Conservation (phyloP, 2,113 vertebrate species). For the Paedocypris sp. region DNA sequence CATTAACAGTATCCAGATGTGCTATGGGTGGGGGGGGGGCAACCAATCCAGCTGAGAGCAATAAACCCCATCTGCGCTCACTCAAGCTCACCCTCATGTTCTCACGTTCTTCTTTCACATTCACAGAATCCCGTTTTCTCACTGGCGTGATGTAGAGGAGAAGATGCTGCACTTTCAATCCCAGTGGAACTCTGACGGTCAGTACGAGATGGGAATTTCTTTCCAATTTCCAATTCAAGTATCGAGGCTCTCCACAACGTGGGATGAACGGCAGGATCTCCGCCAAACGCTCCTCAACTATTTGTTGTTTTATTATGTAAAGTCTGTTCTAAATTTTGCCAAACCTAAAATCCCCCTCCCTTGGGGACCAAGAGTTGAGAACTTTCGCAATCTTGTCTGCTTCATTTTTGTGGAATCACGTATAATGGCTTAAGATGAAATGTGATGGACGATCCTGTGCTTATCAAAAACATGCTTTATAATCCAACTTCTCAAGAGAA, state of each 20-base stretch:
- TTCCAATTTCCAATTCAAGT: neutral
- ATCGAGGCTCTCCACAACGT: neutral
- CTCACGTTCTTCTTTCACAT: neutral
- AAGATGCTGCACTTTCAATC: constrained; percentile 5
- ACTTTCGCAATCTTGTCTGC: neutral
- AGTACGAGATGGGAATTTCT: neutral
- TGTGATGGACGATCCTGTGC: neutral
- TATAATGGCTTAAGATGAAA: neutral
- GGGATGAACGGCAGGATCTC: neutral
- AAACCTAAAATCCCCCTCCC: too few species aligned
- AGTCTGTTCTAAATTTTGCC: too few species aligned
- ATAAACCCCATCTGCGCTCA: constrained; percentile 9
- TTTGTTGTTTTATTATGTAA: too few species aligned
- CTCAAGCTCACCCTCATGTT: neutral
- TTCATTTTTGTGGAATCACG: neutral
- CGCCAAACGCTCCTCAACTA: too few species aligned
- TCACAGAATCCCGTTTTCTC: neutral
- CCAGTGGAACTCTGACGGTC: neutral
- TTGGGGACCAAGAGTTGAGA: neutral
- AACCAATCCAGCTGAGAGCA: neutral
- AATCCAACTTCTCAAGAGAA: neutral
- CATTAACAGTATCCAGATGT: constrained; percentile 14
- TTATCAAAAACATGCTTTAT: neutral
- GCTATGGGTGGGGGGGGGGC: neutral
- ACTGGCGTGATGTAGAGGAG: constrained; percentile 1